Percentiles rank a stretch among this genome's conserved stretches.
Conservation (phyloP, 2,797 vertebrate species). For the Podarcis lilfordi region DNA sequence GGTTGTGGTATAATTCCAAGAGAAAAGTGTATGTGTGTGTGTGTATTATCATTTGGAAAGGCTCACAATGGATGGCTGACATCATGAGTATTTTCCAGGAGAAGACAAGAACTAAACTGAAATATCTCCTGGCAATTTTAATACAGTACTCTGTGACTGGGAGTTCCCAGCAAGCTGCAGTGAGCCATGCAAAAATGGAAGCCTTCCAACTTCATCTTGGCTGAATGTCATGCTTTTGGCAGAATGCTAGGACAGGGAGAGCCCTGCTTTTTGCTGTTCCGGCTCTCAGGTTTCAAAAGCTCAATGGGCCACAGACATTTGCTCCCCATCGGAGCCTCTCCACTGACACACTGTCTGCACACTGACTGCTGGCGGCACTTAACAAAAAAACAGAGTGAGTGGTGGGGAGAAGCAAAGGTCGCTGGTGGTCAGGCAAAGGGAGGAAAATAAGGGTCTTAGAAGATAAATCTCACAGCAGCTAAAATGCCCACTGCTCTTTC, state of each 20-base stretch:
- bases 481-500: not conserved
- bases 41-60: not conserved
- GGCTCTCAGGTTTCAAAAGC: slow-evolving; percentile 37
- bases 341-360: not conserved
- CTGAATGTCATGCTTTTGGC: slow-evolving; percentile 19
- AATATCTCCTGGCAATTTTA: slow-evolving; percentile 1
- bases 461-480: not conserved
- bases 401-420: not conserved
- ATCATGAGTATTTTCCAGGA: not conserved
- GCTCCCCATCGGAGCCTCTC: not conserved
- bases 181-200: slow-evolving; percentile 31
- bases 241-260: not conserved
- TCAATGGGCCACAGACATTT: slow-evolving; percentile 20
- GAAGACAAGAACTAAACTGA: slow-evolving; percentile 3
- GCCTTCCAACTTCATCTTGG: slow-evolving; percentile 24
- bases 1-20: not conserved
- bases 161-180: not conserved
- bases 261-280: slow-evolving; percentile 18
- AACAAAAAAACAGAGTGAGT: not conserved
- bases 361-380: not conserved
- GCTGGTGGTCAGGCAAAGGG: not conserved
- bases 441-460: not conserved
- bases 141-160: not conserved
- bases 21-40: not conserved
- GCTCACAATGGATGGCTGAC: not conserved